Base-by-base conservation (phyloP, 1,140 invertebrate species). In the Fopius arisanus region DNA sequence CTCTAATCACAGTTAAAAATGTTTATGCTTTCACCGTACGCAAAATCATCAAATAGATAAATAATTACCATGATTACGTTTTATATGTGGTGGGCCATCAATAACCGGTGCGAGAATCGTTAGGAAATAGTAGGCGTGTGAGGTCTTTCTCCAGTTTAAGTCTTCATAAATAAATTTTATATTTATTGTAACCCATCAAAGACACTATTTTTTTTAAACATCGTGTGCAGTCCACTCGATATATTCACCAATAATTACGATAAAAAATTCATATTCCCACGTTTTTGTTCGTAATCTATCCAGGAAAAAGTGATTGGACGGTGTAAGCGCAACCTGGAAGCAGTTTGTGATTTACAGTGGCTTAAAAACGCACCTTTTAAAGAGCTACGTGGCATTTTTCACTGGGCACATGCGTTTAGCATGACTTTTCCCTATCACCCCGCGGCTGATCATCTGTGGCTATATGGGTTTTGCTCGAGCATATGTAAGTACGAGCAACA, bases 1-100 rank as follows among this genome's bases (percentile, higher is more conserved):
- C 43, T 65, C 54, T 28, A 66, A 71, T 70, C 69, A 31, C 59
- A 48, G 72, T 70, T 67, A 62, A 72, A 76, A 76, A 74, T 72
- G 72, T 74, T 78, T 75, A 77, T 80, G 78, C 75, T 80, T 81
- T 81, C 75, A 78, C 77, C 74, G 59, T 69, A 72, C 76, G 43
- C 43, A 67, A 72, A 78, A 79, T 79, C 77, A 80, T 82, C 78
- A 82, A 79, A 78, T 79, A 79, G 75, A 73, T 76, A 80, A 80
- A 78, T 79, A 75, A 80, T 75, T 78, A 76, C 74, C 51, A 51
- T 70, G 71, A 80, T 78, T 79, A 78, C 51, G 43, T 48, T 48
- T 48, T 48, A 48, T 48, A 48, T 48, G 14, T 48, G n/a, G 14
- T 16, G 6, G 43, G 7, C 43, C 43, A 48, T 48, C 43, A 48